phyloP scores from a whole-genome alignment of 1,140 invertebrate genomes.

The Drosophila albomicans region DNA sequence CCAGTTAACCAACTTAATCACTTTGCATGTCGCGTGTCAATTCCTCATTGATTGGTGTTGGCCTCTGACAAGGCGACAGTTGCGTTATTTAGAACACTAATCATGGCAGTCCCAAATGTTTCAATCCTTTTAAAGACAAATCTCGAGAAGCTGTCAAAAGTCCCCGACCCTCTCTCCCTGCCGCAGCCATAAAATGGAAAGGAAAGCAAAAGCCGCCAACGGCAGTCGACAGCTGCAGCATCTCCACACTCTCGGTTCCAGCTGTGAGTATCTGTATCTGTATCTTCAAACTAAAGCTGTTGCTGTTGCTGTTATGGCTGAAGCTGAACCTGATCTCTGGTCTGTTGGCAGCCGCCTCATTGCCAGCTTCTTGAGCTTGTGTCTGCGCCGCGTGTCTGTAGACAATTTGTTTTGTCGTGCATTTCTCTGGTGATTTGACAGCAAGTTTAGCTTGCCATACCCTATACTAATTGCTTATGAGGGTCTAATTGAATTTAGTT shows the following conservation, averaged over 20 bases:
- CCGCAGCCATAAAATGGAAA: background rate
- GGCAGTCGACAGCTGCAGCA: conserved; percentile 52
- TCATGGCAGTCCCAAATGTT: conserved; percentile 75
- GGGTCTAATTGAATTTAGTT: background rate
- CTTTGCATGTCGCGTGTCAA: conserved; percentile 73
- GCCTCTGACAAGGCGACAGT: conserved; percentile 40
- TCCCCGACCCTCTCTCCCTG: conserved; percentile 11
- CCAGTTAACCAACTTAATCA: conserved; percentile 17
- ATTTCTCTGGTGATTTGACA: conserved; percentile 51
- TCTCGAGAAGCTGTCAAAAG: conserved; percentile 36
- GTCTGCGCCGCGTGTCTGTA: conserved; percentile 65
- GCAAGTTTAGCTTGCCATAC: conserved; percentile 32
- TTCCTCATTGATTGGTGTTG: conserved; percentile 51
- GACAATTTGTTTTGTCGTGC: conserved; percentile 77
- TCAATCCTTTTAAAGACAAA: conserved; percentile 59
- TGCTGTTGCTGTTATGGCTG: conserved; percentile 1
- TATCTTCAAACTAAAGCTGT: background rate
- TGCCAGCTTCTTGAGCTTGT: conserved; percentile 34
- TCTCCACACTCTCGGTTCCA: conserved; percentile 17
- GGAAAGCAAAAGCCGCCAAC: conserved; percentile 61
- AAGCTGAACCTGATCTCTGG: conserved; percentile 57
- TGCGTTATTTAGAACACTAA: conserved; percentile 76
- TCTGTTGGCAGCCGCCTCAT: conserved; percentile 16
- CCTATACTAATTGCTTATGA: conserved; percentile 1
- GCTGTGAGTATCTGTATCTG: conserved; percentile 31